Conservation (phyloP, 2,888 invertebrate species). For the Mamestra brassicae region DNA sequence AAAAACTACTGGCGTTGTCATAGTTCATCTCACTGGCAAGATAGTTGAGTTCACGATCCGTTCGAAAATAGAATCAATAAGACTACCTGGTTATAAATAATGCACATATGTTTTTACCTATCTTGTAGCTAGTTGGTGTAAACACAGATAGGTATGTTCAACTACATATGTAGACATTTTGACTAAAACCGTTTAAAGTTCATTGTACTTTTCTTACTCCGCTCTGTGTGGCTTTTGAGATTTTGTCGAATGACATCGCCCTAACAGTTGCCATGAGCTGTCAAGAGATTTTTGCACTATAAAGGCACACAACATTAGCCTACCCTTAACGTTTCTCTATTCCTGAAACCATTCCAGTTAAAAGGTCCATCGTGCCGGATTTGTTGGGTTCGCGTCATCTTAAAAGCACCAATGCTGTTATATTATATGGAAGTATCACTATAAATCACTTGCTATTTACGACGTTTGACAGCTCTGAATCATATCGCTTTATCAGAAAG, state of each 20-base stretch:
- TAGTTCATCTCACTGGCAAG: slow-evolving; percentile 50
- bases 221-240: not conserved
- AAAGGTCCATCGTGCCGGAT: not conserved
- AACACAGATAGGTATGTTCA: slow-evolving; percentile 7
- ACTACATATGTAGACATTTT: slow-evolving; percentile 5
- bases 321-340: too few relatives aligned
- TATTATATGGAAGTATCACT: not conserved
- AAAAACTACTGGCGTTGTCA: slow-evolving; percentile 42
- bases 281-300: too few relatives aligned
- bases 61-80: slow-evolving; percentile 53
- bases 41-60: slow-evolving; percentile 52
- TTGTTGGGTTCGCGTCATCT: not conserved
- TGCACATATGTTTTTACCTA: slow-evolving; percentile 50
- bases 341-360: not conserved
- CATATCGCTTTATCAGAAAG: not conserved
- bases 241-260: not conserved
- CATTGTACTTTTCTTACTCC: not conserved
- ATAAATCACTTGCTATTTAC: not conserved
- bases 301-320: too few relatives aligned
- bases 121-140: not conserved
- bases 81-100: slow-evolving; percentile 52
- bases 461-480: not conserved
- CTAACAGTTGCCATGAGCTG: not conserved
- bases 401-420: not conserved
- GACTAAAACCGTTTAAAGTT: not conserved